Percentiles rank a stretch among this genome's conserved stretches.
Evolutionary conservation across 2,797 vertebrate species (phyloP).

Genomic region (Tragelaphus eurycerus): DNA sequence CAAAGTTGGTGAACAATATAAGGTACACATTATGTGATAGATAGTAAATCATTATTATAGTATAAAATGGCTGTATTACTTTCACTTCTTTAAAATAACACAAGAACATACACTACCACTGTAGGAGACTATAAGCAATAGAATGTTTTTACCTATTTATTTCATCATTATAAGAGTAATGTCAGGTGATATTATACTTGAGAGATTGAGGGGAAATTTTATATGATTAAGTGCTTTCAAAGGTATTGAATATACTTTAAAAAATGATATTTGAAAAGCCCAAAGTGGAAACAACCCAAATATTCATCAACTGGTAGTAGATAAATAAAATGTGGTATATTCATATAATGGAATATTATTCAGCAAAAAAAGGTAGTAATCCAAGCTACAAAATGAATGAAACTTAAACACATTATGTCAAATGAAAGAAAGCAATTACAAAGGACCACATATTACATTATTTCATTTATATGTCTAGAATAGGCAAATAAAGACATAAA

Average conservation of each 20-base stretch:
- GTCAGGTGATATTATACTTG: conserved; percentile 42
- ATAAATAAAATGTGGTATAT: neutral
- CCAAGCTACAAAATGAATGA: neutral
- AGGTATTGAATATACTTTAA: neutral
- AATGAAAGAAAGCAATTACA: neutral
- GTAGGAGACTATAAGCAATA: conserved; percentile 13
- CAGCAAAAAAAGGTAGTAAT: neutral
- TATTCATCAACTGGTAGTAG: neutral
- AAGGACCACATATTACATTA: neutral
- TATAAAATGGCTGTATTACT: conserved; percentile 39
- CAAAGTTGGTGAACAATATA: neutral
- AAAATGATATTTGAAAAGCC: conserved; percentile 5
- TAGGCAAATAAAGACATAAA: neutral
- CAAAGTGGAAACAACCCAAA: neutral
- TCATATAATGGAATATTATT: neutral
- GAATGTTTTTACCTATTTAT: neutral
- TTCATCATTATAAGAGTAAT: neutral
- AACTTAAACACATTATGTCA: neutral
- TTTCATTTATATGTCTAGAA: conserved; percentile 14
- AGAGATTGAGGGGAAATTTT: conserved; percentile 37
- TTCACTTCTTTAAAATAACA: conserved; percentile 40
- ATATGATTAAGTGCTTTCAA: conserved; percentile 9
- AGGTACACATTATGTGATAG: neutral
- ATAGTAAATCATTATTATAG: neutral
- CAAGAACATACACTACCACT: conserved; percentile 16